Evolutionary conservation across 2,797 vertebrate genomes (phyloP).

Genomic region (Xenopus petersii): DNA sequence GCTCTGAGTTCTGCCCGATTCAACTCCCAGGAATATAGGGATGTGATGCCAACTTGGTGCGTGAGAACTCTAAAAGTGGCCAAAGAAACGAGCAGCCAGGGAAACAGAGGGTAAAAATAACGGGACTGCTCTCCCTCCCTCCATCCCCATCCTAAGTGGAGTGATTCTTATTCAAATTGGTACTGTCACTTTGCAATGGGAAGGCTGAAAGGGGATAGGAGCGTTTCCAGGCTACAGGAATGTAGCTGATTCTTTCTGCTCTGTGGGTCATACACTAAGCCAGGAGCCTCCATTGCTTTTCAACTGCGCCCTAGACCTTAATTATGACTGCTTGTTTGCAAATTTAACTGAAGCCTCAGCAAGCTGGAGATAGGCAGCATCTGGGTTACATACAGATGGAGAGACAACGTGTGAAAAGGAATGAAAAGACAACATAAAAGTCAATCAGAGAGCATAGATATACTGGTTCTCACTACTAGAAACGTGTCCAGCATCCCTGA

Average conservation of each 20-base stretch:
- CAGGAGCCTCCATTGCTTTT: slow-evolving; percentile 14
- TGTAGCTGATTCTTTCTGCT: slow-evolving; percentile 73
- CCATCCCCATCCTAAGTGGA: slow-evolving; percentile 52
- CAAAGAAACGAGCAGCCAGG: slow-evolving; percentile 40
- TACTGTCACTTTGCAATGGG: slow-evolving; percentile 80
- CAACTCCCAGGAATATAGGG: not conserved
- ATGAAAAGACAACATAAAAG: too few species aligned
- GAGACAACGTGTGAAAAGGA: too few species aligned
- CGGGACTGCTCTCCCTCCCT: slow-evolving; percentile 35
- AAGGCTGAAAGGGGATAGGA: slow-evolving; percentile 72
- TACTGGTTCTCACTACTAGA: too few species aligned
- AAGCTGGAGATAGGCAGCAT: too few species aligned
- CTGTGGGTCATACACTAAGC: slow-evolving; percentile 45
- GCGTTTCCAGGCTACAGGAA: slow-evolving; percentile 77
- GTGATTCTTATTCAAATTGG: slow-evolving; percentile 89
- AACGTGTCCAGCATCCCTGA: too few species aligned
- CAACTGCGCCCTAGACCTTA: slow-evolving; percentile 1
- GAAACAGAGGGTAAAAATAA: slow-evolving; percentile 44
- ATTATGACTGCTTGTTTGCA: not conserved
- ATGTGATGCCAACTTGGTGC: slow-evolving; percentile 32
- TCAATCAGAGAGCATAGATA: too few species aligned
- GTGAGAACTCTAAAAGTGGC: slow-evolving; percentile 47
- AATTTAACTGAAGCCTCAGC: too few species aligned
- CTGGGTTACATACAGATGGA: too few species aligned
- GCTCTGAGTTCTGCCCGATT: not conserved